Conservation (phyloP, 2,113 vertebrate genomes). For the Aptenodytes forsteri region DNA sequence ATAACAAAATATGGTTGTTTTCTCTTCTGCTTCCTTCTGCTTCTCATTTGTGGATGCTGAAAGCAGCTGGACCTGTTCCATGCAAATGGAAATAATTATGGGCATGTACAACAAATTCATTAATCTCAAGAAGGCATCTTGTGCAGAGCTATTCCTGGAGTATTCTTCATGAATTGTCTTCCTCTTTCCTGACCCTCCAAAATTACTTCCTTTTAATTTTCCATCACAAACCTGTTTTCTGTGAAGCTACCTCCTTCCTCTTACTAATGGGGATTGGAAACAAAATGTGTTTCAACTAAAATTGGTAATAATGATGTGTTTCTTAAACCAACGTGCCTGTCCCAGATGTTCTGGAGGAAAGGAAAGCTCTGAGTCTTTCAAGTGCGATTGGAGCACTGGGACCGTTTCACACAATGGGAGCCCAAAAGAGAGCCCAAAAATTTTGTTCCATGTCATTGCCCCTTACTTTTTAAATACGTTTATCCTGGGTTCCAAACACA, state of each 20-base stretch:
- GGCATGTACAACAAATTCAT: slow-evolving; percentile 16
- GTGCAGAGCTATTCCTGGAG: neutral
- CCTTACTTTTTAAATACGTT: neutral
- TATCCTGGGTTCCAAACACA: neutral
- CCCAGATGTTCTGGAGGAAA: neutral
- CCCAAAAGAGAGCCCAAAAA: neutral
- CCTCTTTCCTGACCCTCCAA: neutral
- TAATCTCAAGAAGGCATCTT: slow-evolving; percentile 33
- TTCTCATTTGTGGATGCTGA: slow-evolving; percentile 58
- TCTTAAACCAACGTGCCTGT: neutral
- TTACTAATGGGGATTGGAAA: neutral
- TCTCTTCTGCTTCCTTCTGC: slow-evolving; percentile 51
- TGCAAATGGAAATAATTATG: slow-evolving; percentile 55
- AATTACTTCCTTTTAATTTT: neutral
- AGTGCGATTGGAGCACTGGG: neutral
- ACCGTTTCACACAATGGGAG: neutral
- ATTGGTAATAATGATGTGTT: neutral
- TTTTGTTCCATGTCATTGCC: neutral
- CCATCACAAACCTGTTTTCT: neutral
- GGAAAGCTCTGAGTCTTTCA: neutral
- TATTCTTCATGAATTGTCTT: neutral
- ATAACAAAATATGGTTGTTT: slow-evolving; percentile 55
- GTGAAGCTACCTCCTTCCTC: neutral
- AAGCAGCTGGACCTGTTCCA: slow-evolving; percentile 70
- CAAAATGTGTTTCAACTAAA: neutral